Conservation (phyloP, 1,140 invertebrate species). For the Drosophila sulfurigaster region DNA sequence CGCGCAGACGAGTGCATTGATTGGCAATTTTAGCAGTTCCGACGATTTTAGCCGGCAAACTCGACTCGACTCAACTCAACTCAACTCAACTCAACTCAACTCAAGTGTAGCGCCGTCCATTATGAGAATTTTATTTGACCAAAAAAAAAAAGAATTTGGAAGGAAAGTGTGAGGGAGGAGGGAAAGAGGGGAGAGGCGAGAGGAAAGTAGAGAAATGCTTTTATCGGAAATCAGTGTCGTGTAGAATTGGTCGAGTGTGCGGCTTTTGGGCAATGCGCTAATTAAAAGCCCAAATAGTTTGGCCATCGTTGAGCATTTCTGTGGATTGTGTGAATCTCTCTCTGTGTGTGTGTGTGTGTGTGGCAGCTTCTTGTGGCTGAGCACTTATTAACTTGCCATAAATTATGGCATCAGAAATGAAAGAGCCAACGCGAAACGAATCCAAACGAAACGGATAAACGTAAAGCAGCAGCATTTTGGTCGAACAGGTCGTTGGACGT, state of each 20-base stretch:
- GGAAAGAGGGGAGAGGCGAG: too few relatives aligned
- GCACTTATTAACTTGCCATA: constrained; percentile 78
- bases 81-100: constrained; percentile 43
- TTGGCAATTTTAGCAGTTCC: constrained; percentile 51
- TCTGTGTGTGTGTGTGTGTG: not conserved
- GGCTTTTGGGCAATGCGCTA: constrained; percentile 66
- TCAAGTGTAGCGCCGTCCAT: constrained; percentile 45
- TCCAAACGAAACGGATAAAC: constrained; percentile 26
- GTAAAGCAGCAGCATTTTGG: constrained; percentile 28
- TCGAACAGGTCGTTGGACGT: constrained; percentile 55
- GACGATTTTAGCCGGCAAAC: not conserved
- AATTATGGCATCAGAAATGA: constrained; percentile 58
- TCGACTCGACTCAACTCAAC: constrained; percentile 14
- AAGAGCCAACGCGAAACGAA: constrained; percentile 13
- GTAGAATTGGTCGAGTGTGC: constrained; percentile 34
- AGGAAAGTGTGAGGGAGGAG: too few relatives aligned
- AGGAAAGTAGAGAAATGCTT: constrained; percentile 12
- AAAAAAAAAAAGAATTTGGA: not conserved
- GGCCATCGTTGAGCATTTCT: too few relatives aligned
- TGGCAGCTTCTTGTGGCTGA: constrained; percentile 27
- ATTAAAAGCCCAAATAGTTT: constrained; percentile 60
- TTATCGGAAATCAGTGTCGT: constrained; percentile 38
- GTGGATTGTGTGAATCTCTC: not conserved
- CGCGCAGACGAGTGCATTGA: constrained; percentile 39
- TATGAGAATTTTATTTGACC: constrained; percentile 43